Percentiles rank a stretch among this genome's conserved stretches.
Evolutionary conservation across 2,797 vertebrate species (phyloP).

Genomic region (Smutsia gigantea): DNA sequence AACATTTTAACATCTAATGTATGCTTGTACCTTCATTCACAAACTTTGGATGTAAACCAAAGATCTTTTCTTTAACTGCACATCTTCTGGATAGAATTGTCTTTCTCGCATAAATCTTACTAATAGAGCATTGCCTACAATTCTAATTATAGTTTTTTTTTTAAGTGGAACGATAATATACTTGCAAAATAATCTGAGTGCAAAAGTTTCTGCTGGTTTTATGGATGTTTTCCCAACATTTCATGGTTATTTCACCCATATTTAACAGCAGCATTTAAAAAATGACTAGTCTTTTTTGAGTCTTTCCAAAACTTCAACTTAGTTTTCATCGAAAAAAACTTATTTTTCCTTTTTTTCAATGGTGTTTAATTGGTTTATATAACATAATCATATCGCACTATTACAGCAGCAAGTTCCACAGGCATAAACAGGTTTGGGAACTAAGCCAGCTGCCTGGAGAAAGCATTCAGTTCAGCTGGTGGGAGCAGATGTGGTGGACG

Average conservation of each 20-base stretch:
- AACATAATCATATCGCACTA: constrained; percentile 74
- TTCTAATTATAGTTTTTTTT: background rate
- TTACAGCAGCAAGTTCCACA: constrained; percentile 63
- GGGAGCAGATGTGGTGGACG: background rate
- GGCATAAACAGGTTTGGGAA: constrained; percentile 68
- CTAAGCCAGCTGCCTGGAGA: constrained; percentile 59
- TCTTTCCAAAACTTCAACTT: constrained; percentile 43
- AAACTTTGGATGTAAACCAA: background rate
- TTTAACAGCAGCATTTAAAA: background rate
- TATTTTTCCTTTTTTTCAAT: background rate
- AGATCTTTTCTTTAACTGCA: background rate
- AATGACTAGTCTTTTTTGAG: background rate
- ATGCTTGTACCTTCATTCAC: background rate
- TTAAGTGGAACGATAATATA: background rate
- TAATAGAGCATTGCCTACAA: background rate
- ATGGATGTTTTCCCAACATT: background rate
- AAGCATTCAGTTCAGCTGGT: constrained; percentile 30
- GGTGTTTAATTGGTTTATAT: constrained; percentile 58
- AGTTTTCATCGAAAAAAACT: constrained; percentile 48
- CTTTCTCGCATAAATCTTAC: background rate
- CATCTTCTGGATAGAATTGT: background rate
- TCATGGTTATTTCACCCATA: background rate
- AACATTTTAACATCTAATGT: background rate
- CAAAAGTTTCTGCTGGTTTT: background rate
- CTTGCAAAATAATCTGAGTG: background rate